Evolutionary conservation across 1,140 invertebrate species (phyloP).

Genomic region (Pectinophora gossypiella): DNA sequence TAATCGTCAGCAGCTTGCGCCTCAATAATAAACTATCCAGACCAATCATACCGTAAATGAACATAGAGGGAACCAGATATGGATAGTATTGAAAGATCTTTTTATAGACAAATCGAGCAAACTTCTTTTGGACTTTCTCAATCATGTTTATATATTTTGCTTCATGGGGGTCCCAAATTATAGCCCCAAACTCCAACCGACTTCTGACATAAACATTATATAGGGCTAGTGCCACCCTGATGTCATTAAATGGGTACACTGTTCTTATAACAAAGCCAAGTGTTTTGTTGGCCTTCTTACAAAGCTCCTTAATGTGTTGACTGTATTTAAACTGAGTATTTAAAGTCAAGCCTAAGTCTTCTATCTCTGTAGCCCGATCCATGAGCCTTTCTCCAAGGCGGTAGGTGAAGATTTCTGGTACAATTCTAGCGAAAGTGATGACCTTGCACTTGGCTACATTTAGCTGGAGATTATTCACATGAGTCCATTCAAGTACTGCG

Average conservation of each 20-base stretch:
- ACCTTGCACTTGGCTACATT: neutral
- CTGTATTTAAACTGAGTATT: neutral
- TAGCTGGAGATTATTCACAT: neutral
- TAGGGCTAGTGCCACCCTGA: neutral
- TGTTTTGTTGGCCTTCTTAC: neutral
- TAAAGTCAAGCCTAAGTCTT: neutral
- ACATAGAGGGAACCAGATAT: neutral
- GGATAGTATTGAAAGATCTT: neutral
- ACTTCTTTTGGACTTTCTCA: neutral
- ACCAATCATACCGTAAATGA: too few species aligned
- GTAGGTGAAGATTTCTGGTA: neutral
- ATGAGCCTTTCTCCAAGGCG: neutral
- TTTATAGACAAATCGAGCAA: neutral
- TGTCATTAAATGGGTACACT: neutral
- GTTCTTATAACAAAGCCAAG: neutral
- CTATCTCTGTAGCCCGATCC: neutral
- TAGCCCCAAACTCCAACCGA: neutral
- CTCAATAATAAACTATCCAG: too few species aligned
- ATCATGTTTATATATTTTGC: too few species aligned
- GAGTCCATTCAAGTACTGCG: neutral
- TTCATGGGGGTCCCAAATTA: neutral
- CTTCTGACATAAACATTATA: neutral
- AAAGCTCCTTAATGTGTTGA: neutral
- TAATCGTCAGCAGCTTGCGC: too few species aligned
- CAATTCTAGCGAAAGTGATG: neutral